Conservation (phyloP, 2,113 vertebrate species). For the Notiomystis cincta region DNA sequence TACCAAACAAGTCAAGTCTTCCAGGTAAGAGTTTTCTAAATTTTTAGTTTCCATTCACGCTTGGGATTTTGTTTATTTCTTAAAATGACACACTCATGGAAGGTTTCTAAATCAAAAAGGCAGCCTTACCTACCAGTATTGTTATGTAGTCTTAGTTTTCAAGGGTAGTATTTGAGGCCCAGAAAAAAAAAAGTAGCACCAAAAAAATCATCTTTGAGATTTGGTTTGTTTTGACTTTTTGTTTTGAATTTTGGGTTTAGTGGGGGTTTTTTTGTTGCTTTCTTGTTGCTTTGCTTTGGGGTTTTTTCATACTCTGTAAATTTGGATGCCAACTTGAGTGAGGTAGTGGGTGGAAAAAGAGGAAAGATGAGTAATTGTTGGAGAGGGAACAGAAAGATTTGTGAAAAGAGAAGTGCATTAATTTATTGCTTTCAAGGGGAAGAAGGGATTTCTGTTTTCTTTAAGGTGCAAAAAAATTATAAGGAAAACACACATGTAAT, state of each 20-base stretch:
- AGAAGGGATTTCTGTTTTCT: background rate
- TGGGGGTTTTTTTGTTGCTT: background rate
- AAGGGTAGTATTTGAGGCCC: background rate
- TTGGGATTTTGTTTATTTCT: background rate
- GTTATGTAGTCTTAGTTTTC: background rate
- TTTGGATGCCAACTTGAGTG: background rate
- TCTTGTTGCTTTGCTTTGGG: background rate
- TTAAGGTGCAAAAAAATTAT: background rate
- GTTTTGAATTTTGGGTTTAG: background rate
- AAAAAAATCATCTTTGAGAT: accelerated
- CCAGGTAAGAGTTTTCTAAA: constrained; percentile 63
- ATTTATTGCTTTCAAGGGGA: background rate
- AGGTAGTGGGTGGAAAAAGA: background rate
- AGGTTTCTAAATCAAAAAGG: background rate
- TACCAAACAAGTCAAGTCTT: constrained; percentile 38
- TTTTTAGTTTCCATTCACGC: background rate
- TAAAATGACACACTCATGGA: background rate
- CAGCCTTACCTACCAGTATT: background rate
- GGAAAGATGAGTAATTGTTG: background rate
- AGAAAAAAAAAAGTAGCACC: background rate
- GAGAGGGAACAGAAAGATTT: background rate
- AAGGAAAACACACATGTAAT: background rate
- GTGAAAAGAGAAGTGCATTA: background rate
- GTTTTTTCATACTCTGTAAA: background rate
- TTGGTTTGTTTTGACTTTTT: background rate